Evolutionary conservation across 1,140 invertebrate genomes (phyloP).

Genomic region (Dinothrombium tinctorium): DNA sequence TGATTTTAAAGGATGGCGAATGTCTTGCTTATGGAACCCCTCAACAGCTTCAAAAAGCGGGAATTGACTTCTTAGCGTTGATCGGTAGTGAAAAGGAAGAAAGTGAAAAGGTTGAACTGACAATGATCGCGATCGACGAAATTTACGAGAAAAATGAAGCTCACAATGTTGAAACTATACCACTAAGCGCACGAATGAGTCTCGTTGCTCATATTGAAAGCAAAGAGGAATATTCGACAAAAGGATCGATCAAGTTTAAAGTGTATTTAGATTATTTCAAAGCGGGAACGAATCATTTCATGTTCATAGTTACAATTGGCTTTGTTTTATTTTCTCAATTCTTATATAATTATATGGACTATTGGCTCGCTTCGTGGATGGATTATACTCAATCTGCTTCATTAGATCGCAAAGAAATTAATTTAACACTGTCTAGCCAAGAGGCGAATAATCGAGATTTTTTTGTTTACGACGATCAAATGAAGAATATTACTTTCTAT

Average conservation of each 20-base stretch:
- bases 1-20: conserved; percentile 44
- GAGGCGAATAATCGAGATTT: background rate
- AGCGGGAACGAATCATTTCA: background rate
- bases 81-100: conserved; percentile 1
- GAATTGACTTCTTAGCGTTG: background rate
- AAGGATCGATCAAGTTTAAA: background rate
- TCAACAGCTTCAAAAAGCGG: background rate
- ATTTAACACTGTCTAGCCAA: background rate
- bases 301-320: background rate
- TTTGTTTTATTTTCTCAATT: conserved; percentile 10
- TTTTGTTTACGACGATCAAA: background rate
- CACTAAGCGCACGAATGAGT: background rate
- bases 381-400: background rate
- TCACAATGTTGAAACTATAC: background rate
- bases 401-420: background rate
- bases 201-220: background rate
- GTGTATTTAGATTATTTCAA: background rate
- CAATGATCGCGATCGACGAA: background rate
- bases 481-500: background rate
- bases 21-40: conserved; percentile 11
- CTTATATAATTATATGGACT: conserved; percentile 17
- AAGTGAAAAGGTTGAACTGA: background rate
- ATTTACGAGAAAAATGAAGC: background rate
- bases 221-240: background rate
- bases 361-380: conserved; percentile 16